Evolutionary conservation across 2,797 vertebrate species (phyloP).

Genomic region (Avahi laniger): DNA sequence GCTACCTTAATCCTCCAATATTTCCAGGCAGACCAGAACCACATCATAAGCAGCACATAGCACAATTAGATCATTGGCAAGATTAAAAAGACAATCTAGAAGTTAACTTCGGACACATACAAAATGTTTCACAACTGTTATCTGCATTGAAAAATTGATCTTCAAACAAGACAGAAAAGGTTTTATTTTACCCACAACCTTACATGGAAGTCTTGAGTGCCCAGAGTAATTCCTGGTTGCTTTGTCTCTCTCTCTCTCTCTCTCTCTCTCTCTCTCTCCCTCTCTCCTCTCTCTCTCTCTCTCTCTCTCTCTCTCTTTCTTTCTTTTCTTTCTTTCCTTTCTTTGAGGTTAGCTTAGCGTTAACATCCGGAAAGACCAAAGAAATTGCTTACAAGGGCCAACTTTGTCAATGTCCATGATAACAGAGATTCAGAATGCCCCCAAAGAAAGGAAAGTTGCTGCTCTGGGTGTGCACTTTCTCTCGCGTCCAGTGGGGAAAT

Average conservation of each 20-base stretch:
- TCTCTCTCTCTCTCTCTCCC: not conserved
- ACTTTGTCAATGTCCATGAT: not conserved
- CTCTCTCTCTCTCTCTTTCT: not conserved
- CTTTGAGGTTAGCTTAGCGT: not conserved
- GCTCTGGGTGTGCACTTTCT: not conserved
- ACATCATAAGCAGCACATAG: not conserved
- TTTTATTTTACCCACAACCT: not conserved
- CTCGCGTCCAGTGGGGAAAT: not conserved
- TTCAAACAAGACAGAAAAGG: constrained; percentile 9
- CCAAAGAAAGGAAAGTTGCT: not conserved
- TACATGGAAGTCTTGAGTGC: not conserved
- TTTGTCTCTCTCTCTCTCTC: no score
- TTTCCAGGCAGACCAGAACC: not conserved
- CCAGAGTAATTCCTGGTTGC: not conserved
- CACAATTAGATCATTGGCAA: not conserved
- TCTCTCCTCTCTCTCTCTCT: not conserved
- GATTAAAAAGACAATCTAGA: not conserved
- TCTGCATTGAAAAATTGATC: not conserved
- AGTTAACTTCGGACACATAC: not conserved
- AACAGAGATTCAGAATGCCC: not conserved
- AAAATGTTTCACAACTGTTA: not conserved
- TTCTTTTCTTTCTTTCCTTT: not conserved
- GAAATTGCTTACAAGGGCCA: not conserved
- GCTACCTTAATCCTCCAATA: not conserved
- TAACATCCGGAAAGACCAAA: not conserved